Evolutionary conservation across 1,140 invertebrate genomes (phyloP), one percentile per base, ranked within the genome.

Genomic region (Linepithema humile): DNA sequence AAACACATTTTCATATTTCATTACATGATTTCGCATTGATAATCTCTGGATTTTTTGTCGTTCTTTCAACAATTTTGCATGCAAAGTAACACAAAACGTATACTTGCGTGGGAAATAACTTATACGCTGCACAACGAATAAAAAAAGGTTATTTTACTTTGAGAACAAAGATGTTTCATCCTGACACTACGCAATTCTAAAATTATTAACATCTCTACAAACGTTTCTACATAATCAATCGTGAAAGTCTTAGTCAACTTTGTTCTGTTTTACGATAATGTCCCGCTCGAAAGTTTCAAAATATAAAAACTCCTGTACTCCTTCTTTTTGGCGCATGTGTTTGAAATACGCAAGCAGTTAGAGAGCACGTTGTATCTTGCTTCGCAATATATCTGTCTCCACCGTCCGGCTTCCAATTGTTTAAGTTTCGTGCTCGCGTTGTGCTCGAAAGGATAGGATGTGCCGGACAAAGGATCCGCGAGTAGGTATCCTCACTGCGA

Each of bases 11-110:
- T 55, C 15, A 38, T 50, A 57, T 69, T 69, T 78, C 17, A 69
- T 69, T 12, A 83, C 20, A 65, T 9, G 29, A 75, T 84, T 26
- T 3, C 43, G 38, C 75, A 78, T 78, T 82, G 59, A 77, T 32
- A 50, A 29, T 26, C 43, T 40, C 48, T 26, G 62, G 62, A 82
- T 86, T 70, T 74, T 70, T 78, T 60, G 86, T 88, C 83, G 72
- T 72, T 83, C 70, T 83, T 85, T 87, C 84, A 72, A 53, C 77
- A 78, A 77, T 78, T 84, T 87, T 64, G 80, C 83, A 87, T 86
- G 85, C 72, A 78, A 77, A 87, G 86, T 84, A 80, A 73, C 80
- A 77, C 84, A 87, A 87, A 87, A 82, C 69, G 70, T 70, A 70
- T 60, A 57, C 53, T 26, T 62, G 32, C 62, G 73, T 48, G 85